These are phyloP conservation scores for Coreoperca whiteheadi DNA, from an alignment of 2,113 vertebrate species.

Conservation along the genomic window DNA sequence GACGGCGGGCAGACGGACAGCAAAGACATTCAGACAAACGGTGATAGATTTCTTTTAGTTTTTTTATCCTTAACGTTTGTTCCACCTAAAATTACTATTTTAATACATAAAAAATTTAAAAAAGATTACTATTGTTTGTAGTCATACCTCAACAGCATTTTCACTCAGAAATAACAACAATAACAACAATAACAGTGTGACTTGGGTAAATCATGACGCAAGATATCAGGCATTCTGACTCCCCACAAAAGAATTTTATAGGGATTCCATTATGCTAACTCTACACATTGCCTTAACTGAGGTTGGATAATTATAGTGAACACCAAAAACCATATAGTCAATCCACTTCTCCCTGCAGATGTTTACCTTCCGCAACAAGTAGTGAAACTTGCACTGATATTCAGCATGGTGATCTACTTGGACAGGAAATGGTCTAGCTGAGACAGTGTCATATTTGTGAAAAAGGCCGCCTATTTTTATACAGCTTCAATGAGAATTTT, in stretches of 20 bases:
- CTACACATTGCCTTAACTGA: constrained; percentile 34
- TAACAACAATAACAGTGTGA: too few relatives aligned
- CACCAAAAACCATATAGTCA: constrained; percentile 12
- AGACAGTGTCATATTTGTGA: not conserved
- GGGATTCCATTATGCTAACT: constrained; percentile 42
- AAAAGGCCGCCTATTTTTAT: not conserved
- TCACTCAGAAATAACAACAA: constrained; percentile 2
- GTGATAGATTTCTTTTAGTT: constrained; percentile 8
- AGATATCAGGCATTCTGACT: constrained; percentile 29
- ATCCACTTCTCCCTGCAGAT: constrained; percentile 37
- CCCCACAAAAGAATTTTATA: constrained; percentile 46
- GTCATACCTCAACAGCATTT: not conserved
- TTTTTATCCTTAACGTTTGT: not conserved
- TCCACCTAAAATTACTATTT: constrained; percentile 1
- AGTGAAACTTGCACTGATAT: constrained; percentile 24
- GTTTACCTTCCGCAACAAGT: constrained; percentile 26
- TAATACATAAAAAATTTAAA: not conserved
- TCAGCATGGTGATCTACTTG: not conserved
- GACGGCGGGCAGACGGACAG: constrained; percentile 67
- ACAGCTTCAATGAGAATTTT: not conserved
- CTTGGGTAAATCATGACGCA: constrained; percentile 35
- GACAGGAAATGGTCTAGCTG: not conserved
- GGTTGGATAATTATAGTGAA: constrained; percentile 47
- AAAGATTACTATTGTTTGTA: not conserved
- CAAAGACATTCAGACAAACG: constrained; percentile 57